Percentiles rank a stretch among this genome's conserved stretches.
These are phyloP conservation scores for Dendrolimus houi DNA, from an alignment of 2,888 invertebrate genomes.

Conservation along the genomic window DNA sequence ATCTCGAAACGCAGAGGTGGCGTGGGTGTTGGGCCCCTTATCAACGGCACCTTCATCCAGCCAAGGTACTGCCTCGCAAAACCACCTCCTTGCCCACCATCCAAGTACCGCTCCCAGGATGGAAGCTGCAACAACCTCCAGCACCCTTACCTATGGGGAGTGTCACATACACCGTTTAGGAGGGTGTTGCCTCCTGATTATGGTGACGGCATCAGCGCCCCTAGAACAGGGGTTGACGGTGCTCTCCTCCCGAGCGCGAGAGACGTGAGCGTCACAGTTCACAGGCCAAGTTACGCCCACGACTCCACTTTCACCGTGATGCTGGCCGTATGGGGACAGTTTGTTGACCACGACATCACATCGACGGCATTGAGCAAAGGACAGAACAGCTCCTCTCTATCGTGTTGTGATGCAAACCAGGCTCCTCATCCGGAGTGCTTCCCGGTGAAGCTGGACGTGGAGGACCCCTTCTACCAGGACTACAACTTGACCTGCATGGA, in stretches of 20 bases:
- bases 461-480: conserved; percentile 82
- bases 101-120: conserved; percentile 80
- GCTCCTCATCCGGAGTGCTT: conserved; percentile 86
- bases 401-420: conserved; percentile 77
- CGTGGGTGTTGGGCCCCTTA: conserved; percentile 45
- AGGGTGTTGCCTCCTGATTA: conserved; percentile 85
- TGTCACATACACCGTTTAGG: conserved; percentile 83
- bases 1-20: conserved; percentile 29
- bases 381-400: conserved; percentile 80
- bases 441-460: conserved; percentile 80
- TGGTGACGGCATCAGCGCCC: conserved; percentile 82
- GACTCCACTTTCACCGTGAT: conserved; percentile 88
- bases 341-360: conserved; percentile 91
- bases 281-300: conserved; percentile 82
- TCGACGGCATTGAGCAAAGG: conserved; percentile 87
- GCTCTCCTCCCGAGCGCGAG: conserved; percentile 82
- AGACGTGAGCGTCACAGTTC: conserved; percentile 83
- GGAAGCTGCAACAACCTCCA: conserved; percentile 86
- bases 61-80: conserved; percentile 40
- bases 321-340: conserved; percentile 93
- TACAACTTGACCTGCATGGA: conserved; percentile 88
- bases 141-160: conserved; percentile 81
- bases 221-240: conserved; percentile 75
- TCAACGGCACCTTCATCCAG: conserved; percentile 41
- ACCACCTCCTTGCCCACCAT: conserved; percentile 47